These are phyloP conservation scores for Athalia cordata DNA, from an alignment of 2,888 invertebrate genomes.

Conservation along the genomic window DNA sequence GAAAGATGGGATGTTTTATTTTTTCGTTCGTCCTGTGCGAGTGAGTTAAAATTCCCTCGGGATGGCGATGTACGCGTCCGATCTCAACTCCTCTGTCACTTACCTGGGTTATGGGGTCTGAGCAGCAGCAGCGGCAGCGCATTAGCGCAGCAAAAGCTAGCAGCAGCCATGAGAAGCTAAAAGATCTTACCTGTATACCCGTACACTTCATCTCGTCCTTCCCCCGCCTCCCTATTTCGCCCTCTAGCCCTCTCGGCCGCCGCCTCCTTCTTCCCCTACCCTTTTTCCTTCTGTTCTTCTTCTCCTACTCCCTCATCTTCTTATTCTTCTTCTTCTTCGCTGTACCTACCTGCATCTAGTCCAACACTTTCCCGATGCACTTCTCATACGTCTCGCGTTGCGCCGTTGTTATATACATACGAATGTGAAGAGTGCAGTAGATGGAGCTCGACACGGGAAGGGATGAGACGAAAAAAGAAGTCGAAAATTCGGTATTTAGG, in stretches of 20 bases:
- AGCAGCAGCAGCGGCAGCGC: too few species aligned
- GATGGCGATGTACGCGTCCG: neutral
- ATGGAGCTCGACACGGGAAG: too few species aligned
- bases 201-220: neutral
- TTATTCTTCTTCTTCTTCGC: neutral
- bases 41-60: conserved; percentile 15
- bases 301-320: neutral
- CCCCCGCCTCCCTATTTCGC: conserved; percentile 32
- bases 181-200: conserved; percentile 26
- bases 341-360: neutral
- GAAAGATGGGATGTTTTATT: too few species aligned
- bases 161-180: conserved; percentile 38
- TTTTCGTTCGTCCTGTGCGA: neutral
- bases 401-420: too few species aligned
- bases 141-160: neutral
- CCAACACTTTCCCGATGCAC: too few species aligned
- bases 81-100: conserved; percentile 28
- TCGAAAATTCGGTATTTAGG: too few species aligned
- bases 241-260: neutral
- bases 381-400: too few species aligned
- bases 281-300: neutral
- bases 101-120: conserved; percentile 13
- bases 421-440: too few species aligned
- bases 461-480: too few species aligned
- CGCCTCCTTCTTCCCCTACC: conserved; percentile 21